Base-by-base conservation (phyloP, 35 echinoderm and acorn worm genomes). In the Chiridota heheva region DNA sequence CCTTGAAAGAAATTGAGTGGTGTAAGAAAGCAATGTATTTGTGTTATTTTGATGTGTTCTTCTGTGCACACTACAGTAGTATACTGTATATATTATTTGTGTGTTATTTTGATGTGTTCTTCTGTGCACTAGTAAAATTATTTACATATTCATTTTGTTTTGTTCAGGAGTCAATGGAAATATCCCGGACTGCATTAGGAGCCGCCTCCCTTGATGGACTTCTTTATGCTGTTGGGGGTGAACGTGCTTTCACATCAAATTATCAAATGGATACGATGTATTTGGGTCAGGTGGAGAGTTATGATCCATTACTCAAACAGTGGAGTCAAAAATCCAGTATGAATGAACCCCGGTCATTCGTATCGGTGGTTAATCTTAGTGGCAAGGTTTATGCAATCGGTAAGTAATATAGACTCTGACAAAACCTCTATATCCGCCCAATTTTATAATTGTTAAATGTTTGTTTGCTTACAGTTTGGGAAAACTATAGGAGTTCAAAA, bases 201-300 rank as follows among this genome's bases (percentile, higher is more conserved):
- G 84, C 86, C 15, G 95, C 88, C 3, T 88, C 80, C 22, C 56
- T 98, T 10, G 82, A 98, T 41, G 95, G 95, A 24, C 72, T 92
- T 20, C 69, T 98, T 4, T 98, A 98, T 58, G 85, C 89, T 2
- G 85, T 98, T 2, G 95, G 95, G 13, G 95, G 95, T 1, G 95
- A 98, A 66, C 92, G 95, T 98, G 95, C 89, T 18, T 98, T 85
- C 66, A 91, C 70, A 31, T 90, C 83, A 18, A 84, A 81, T 69
- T 87, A 82, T 16, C 73, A 87, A 64, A 89, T 91, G n/a, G 89
- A 98, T 40, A 98, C 95, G 2, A 88, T 87, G 81, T 98, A 98
- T 75, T 81, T 98, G 1, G 89, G 89, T 33, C 89, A 91, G 16
- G 89, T 92, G 0, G 95, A 98, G 58, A 91, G 84, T 61, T 98